phyloP scores from a whole-genome alignment of 2,113 vertebrate species.

The Antechinus stuartii region DNA sequence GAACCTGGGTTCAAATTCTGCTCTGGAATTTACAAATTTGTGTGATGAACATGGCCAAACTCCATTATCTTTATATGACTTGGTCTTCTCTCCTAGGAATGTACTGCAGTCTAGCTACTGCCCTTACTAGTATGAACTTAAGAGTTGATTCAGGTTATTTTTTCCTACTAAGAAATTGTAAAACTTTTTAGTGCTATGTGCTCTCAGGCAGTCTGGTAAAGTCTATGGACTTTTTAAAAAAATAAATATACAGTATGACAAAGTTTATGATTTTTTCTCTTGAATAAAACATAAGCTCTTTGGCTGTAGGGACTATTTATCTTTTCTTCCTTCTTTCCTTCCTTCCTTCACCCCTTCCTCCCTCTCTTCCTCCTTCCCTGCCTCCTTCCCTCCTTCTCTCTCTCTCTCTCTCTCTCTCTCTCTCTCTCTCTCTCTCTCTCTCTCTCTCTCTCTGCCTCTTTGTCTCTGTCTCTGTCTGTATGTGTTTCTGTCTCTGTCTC shows the following conservation, averaged over 20 bases:
- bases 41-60: not conserved
- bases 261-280: not conserved
- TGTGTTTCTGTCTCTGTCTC: not conserved
- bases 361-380: too few relatives aligned
- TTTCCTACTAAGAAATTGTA: not conserved
- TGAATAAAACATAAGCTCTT: not conserved
- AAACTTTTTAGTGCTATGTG: not conserved
- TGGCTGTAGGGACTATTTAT: not conserved
- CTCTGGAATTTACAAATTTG: not conserved
- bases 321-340: not conserved
- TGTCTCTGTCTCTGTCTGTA: not conserved
- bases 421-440: constrained; percentile 3
- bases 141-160: not conserved
- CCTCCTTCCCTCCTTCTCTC: too few relatives aligned
- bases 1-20: not conserved
- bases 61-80: not conserved
- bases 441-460: not conserved
- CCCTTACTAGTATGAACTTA: not conserved
- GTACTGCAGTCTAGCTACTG: not conserved
- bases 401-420: not conserved
- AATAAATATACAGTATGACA: not conserved
- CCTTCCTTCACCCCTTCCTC: not conserved
- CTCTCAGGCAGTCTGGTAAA: not conserved
- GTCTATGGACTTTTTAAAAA: not conserved
- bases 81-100: not conserved